A percentile compares a stretch with the other conserved stretches of the same genome.
Evolutionary conservation across 2,797 vertebrate genomes (phyloP).

Genomic region (Sebastes wilsoni): DNA sequence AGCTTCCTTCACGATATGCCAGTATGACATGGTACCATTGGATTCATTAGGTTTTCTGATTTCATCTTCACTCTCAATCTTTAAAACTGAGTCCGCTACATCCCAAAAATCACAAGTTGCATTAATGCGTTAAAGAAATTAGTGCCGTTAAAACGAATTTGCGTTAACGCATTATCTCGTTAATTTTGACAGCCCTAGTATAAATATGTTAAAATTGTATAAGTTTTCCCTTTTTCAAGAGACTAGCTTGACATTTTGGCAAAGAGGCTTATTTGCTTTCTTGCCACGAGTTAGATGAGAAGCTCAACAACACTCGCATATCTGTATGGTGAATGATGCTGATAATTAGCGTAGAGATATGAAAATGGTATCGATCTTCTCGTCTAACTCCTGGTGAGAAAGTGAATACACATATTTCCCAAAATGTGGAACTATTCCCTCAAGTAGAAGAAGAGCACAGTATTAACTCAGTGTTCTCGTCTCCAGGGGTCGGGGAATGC

Average conservation of each 20-base stretch:
- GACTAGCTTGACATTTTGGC: not conserved
- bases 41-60: too few relatives aligned
- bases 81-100: too few relatives aligned
- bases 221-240: not conserved
- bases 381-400: not conserved
- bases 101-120: too few relatives aligned
- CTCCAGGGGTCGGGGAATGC: conserved; percentile 90
- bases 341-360: not conserved
- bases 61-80: too few relatives aligned
- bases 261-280: too few relatives aligned
- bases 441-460: not conserved
- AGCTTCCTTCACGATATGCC: fast-evolving
- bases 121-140: too few relatives aligned
- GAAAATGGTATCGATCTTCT: not conserved
- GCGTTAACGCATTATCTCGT: too few relatives aligned
- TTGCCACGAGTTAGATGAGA: too few relatives aligned
- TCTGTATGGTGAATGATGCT: not conserved
- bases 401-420: not conserved
- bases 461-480: not conserved
- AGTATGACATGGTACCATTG: too few relatives aligned
- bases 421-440: not conserved
- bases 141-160: too few relatives aligned
- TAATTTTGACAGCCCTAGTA: not conserved
- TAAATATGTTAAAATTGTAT: not conserved
- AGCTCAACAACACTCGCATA: not conserved